Evolutionary conservation across 1,140 invertebrate species (phyloP).

Genomic region (Zaprionus taronus): DNA sequence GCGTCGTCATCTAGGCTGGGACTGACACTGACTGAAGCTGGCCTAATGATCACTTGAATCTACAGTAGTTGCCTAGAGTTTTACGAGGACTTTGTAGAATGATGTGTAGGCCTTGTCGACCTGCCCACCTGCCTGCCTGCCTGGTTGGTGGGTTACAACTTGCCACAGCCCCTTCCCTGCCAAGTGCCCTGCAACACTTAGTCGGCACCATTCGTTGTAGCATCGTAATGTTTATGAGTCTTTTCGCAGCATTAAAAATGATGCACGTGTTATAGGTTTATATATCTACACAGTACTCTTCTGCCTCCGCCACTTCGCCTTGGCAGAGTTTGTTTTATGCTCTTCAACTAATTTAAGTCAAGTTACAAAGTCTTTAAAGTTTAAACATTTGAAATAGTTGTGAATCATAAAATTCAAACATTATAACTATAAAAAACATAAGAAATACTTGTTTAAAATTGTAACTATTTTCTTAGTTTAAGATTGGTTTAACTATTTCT

Average conservation of each 20-base stretch:
- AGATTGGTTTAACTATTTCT: neutral
- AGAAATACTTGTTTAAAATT: neutral
- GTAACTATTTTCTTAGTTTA: neutral
- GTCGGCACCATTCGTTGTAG: conserved; percentile 60
- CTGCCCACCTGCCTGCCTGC: neutral
- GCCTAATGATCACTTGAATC: conserved; percentile 44
- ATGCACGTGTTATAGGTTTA: conserved; percentile 52
- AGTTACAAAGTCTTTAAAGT: neutral
- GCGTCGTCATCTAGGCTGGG: conserved; percentile 35
- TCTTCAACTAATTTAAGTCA: conserved; percentile 32
- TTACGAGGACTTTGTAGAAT: conserved; percentile 61
- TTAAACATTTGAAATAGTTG: neutral
- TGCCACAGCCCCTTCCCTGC: neutral
- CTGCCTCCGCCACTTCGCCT: conserved; percentile 50
- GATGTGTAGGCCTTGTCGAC: conserved; percentile 29
- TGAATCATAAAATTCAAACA: neutral
- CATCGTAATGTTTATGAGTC: conserved; percentile 71
- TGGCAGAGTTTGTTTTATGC: conserved; percentile 37
- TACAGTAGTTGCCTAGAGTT: conserved; percentile 43
- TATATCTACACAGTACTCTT: conserved; percentile 24
- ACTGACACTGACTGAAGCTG: neutral
- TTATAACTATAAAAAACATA: neutral
- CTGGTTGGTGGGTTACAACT: neutral
- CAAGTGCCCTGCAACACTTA: conserved; percentile 31
- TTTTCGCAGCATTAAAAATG: conserved; percentile 64